A percentile compares a stretch with the other conserved stretches of the same genome.
Evolutionary conservation across 2,888 invertebrate species (phyloP).

Genomic region (Lasiommata megera): DNA sequence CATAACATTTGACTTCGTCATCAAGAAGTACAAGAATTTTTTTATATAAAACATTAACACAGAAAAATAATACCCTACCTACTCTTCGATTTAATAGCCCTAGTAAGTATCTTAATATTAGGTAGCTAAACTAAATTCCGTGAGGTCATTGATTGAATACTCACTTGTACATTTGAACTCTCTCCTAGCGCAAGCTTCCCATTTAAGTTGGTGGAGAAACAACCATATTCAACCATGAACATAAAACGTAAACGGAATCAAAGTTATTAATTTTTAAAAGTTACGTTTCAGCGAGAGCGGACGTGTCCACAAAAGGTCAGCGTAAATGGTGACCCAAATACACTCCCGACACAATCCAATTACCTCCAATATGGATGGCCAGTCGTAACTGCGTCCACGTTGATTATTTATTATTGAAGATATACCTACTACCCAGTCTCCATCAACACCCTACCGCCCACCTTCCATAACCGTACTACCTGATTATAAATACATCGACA

Average conservation of each 20-base stretch:
- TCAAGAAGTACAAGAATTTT: too few species aligned
- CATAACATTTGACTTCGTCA: too few species aligned
- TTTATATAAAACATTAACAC: too few species aligned
- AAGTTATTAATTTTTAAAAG: conserved; percentile 24
- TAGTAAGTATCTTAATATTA: too few species aligned
- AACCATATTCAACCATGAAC: too few species aligned
- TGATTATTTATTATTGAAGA: conserved; percentile 37
- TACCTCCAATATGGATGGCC: conserved; percentile 50
- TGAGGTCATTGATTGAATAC: too few species aligned
- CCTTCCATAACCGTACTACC: conserved; percentile 7
- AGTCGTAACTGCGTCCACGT: conserved; percentile 40
- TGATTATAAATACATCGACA: conserved; percentile 23
- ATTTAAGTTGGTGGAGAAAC: too few species aligned
- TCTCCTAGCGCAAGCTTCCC: too few species aligned
- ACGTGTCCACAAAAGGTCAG: conserved; percentile 54
- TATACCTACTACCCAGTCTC: conserved; percentile 3
- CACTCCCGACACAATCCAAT: conserved; percentile 57
- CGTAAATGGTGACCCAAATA: conserved; percentile 61
- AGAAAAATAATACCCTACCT: too few species aligned
- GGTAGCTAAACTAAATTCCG: too few species aligned
- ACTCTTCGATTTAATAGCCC: too few species aligned
- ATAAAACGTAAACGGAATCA: not conserved
- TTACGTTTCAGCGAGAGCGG: conserved; percentile 37
- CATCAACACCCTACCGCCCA: conserved; percentile 1
- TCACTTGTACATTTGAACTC: too few species aligned